Conservation (phyloP, 2,888 invertebrate genomes). For the Cyrtodaria siliqua region DNA sequence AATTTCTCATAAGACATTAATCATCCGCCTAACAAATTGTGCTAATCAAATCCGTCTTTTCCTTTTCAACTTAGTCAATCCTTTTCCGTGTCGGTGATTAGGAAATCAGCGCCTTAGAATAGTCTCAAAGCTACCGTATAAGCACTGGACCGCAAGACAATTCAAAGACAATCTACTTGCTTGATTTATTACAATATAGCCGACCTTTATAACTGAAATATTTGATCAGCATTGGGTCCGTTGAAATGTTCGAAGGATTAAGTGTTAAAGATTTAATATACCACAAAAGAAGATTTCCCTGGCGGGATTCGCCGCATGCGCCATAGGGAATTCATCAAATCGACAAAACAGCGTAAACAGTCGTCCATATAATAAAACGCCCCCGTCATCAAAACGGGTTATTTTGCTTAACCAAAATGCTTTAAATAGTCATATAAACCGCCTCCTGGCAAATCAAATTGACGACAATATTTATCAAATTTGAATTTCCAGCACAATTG, state of each 20-base stretch:
- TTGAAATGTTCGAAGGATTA: slow-evolving; percentile 57
- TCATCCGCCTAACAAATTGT: slow-evolving; percentile 5
- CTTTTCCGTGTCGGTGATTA: too few relatives aligned
- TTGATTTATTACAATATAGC: slow-evolving; percentile 5
- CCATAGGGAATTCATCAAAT: slow-evolving; percentile 48
- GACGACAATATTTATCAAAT: slow-evolving; percentile 71
- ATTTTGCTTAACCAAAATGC: slow-evolving; percentile 66
- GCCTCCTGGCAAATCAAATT: slow-evolving; percentile 61
- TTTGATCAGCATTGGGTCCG: slow-evolving; percentile 46
- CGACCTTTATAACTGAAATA: slow-evolving; percentile 41
- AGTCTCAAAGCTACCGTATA: too few relatives aligned
- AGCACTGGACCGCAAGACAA: too few relatives aligned
- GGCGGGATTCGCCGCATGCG: slow-evolving; percentile 34
- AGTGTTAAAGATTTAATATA: slow-evolving; percentile 58
- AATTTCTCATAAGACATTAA: slow-evolving; percentile 1
- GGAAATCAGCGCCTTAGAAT: too few relatives aligned
- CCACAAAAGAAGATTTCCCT: slow-evolving; percentile 63
- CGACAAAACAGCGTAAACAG: slow-evolving; percentile 19
- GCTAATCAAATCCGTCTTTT: too few relatives aligned
- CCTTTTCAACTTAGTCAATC: too few relatives aligned
- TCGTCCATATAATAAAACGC: slow-evolving; percentile 33
- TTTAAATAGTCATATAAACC: slow-evolving; percentile 68
- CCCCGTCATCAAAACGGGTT: slow-evolving; percentile 57
- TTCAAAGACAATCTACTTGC: neutral
- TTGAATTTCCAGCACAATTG: slow-evolving; percentile 60